These are phyloP conservation scores for Hippolais icterina DNA, from an alignment of 2,113 vertebrate species.

Conservation along the genomic window DNA sequence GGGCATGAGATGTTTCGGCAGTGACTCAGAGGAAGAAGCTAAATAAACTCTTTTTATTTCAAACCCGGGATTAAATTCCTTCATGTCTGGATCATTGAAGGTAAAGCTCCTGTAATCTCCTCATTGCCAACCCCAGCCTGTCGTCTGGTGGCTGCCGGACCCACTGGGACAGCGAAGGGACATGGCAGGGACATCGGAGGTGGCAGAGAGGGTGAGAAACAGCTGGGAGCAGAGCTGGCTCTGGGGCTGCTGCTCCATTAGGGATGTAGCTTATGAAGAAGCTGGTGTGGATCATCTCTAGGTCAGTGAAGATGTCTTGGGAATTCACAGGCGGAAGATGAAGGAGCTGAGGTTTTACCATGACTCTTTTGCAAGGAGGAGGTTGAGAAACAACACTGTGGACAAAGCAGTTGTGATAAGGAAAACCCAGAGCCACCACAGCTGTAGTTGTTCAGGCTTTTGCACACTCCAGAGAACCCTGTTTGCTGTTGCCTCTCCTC, in stretches of 20 bases:
- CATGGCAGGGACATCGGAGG: neutral
- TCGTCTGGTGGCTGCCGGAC: neutral
- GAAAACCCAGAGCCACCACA: neutral
- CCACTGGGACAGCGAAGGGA: neutral
- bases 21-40: constrained; percentile 57
- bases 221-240: neutral
- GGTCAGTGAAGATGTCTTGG: neutral
- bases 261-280: rapidly evolving
- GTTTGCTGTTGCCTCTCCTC: neutral
- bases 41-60: constrained; percentile 45
- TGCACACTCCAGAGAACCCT: rapidly evolving
- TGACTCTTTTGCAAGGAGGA: neutral
- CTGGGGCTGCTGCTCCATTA: neutral
- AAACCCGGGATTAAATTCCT: constrained; percentile 51
- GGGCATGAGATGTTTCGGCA: neutral
- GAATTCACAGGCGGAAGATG: neutral
- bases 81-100: constrained; percentile 25
- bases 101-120: constrained; percentile 47
- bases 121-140: neutral
- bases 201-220: neutral
- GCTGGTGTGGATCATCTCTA: neutral
- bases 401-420: neutral
- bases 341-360: neutral
- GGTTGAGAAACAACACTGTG: neutral
- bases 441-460: neutral